phyloP scores from a whole-genome alignment of 1,140 invertebrate species.

The Drosophila serrata region DNA sequence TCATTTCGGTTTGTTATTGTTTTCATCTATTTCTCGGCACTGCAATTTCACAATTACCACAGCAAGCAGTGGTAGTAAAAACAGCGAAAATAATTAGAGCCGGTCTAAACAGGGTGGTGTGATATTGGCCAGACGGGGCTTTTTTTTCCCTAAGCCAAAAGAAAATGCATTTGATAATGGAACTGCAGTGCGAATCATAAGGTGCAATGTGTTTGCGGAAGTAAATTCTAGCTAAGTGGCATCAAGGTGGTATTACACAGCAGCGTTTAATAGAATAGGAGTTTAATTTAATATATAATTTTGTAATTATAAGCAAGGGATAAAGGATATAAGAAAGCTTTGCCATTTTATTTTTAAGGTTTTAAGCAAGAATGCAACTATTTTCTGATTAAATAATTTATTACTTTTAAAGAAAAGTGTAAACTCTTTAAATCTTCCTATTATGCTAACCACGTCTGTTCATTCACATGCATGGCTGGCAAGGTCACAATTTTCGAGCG shows the following conservation, averaged over 20 bases:
- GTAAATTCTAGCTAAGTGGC: constrained; percentile 27
- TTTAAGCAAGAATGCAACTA: not conserved
- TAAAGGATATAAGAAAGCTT: not conserved
- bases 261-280: not conserved
- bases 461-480: constrained; percentile 36
- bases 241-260: constrained; percentile 26
- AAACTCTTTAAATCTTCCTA: no score
- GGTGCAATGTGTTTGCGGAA: constrained; percentile 42
- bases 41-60: constrained; percentile 29
- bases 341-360: not conserved
- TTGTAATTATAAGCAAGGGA: not conserved
- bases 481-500: constrained; percentile 47
- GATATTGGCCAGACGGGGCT: constrained; percentile 15
- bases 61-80: not conserved
- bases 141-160: constrained; percentile 2
- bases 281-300: not conserved
- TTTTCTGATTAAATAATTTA: not conserved
- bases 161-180: constrained; percentile 33
- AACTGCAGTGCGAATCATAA: constrained; percentile 18
- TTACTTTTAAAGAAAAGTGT: not conserved
- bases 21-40: constrained; percentile 24
- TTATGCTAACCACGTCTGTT: constrained; percentile 13
- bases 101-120: constrained; percentile 22
- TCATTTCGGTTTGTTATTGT: constrained; percentile 29
- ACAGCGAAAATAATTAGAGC: not conserved